Percentiles rank a stretch among this genome's conserved stretches.
Evolutionary conservation across 1,140 invertebrate species (phyloP).

Genomic region (Paralvinella palmiformis): DNA sequence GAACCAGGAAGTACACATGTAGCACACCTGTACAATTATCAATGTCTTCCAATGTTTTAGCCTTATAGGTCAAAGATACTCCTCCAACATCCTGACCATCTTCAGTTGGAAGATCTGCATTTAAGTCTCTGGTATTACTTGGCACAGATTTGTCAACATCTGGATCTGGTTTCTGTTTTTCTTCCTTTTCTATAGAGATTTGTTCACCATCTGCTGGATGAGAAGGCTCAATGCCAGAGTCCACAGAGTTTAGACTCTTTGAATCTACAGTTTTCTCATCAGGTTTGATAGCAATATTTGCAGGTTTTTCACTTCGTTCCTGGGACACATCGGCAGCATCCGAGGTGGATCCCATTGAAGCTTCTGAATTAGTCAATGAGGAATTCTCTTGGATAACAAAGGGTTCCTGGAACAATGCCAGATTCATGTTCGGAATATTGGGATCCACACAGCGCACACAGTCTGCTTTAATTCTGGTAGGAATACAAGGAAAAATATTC

Average conservation of each 20-base stretch:
- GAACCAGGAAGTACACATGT: constrained; percentile 81
- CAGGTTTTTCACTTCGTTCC: too few species aligned
- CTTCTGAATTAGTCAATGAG: too few species aligned
- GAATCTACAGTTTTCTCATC: neutral
- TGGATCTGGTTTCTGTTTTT: too few species aligned
- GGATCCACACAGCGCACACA: neutral
- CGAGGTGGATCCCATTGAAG: too few species aligned
- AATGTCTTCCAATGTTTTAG: constrained; percentile 50
- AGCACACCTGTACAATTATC: constrained; percentile 78
- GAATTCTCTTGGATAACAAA: too few species aligned
- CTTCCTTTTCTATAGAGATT: too few species aligned
- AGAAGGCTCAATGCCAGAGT: neutral
- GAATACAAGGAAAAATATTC: too few species aligned
- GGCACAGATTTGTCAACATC: too few species aligned
- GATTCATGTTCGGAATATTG: neutral
- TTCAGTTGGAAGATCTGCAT: neutral
- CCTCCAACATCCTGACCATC: neutral
- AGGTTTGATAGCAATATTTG: too few species aligned
- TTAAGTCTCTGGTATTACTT: neutral
- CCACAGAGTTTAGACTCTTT: neutral
- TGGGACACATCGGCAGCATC: too few species aligned
- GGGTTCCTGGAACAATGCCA: neutral
- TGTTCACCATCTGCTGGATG: too few species aligned
- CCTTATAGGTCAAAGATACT: constrained; percentile 17
- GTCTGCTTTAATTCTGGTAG: neutral